phyloP scores from a whole-genome alignment of 2,113 vertebrate species.

The Drymodes brunneopygia region DNA sequence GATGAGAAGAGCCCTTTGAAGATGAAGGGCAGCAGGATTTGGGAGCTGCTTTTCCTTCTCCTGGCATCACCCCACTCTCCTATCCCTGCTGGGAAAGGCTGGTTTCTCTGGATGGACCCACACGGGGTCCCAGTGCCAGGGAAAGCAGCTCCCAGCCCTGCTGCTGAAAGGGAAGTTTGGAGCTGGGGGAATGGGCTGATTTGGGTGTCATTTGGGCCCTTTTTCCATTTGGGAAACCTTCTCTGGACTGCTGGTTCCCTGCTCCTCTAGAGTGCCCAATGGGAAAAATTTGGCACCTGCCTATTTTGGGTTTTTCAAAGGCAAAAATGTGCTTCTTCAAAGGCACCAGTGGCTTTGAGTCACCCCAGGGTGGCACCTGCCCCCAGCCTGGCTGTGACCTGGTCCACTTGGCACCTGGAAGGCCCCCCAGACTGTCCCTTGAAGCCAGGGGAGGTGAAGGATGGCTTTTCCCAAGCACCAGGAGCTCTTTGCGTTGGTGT shows the following conservation, averaged over 20 bases:
- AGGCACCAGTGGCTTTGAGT: accelerated
- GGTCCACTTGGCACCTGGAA: accelerated
- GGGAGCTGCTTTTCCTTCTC: neutral
- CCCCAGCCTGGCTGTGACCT: neutral
- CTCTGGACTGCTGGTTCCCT: neutral
- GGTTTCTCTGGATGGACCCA: neutral
- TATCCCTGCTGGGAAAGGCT: neutral
- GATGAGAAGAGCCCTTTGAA: neutral
- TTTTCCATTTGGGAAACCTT: neutral
- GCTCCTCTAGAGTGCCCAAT: neutral
- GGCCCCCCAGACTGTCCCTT: neutral
- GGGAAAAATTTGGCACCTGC: accelerated
- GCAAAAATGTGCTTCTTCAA: neutral
- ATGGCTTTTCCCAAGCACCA: neutral
- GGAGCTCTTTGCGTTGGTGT: neutral
- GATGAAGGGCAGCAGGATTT: neutral
- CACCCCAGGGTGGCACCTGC: no score
- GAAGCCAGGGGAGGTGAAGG: neutral
- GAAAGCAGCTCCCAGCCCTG: neutral
- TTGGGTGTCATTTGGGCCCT: neutral
- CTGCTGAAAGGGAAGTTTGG: neutral
- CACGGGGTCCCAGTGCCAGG: accelerated
- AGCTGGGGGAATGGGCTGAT: neutral
- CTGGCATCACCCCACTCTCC: accelerated
- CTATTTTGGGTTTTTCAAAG: neutral